These are phyloP conservation scores for Lordiphosa fenestrarum DNA, from an alignment of 2,888 invertebrate species.

Conservation along the genomic window DNA sequence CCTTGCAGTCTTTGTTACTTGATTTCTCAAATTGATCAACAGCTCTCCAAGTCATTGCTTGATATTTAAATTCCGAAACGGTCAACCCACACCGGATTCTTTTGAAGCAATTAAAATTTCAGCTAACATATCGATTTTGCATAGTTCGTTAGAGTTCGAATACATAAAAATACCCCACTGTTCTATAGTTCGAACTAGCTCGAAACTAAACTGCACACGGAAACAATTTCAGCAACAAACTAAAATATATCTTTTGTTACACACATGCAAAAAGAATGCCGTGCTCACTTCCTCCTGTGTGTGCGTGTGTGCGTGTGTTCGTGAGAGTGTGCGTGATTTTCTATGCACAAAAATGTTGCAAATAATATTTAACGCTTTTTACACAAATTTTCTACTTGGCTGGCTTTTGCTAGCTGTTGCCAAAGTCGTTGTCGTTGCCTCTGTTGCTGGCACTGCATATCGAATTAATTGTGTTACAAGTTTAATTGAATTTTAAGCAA, in stretches of 20 bases:
- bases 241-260: slow-evolving; percentile 10
- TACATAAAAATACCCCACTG: no score
- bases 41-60: no score
- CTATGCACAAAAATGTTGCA: slow-evolving; percentile 30
- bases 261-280: background rate
- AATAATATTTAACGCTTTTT: slow-evolving; percentile 47
- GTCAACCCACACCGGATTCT: no score
- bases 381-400: slow-evolving; percentile 39
- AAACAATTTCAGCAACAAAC: slow-evolving; percentile 27
- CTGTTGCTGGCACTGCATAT: slow-evolving; percentile 31
- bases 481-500: slow-evolving; percentile 39
- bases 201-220: background rate
- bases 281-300: background rate
- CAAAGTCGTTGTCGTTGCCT: slow-evolving; percentile 3
- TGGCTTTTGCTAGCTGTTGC: slow-evolving; percentile 16
- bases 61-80: no score
- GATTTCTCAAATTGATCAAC: no score
- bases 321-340: slow-evolving; percentile 10
- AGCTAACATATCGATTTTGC: no score
- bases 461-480: slow-evolving; percentile 38
- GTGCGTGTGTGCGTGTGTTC: background rate
- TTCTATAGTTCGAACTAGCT: no score
- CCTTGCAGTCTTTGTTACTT: no score
- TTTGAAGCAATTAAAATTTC: no score
- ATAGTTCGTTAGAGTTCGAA: no score